Conservation (phyloP, 1,140 invertebrate genomes). For the Calosoma granatense region DNA sequence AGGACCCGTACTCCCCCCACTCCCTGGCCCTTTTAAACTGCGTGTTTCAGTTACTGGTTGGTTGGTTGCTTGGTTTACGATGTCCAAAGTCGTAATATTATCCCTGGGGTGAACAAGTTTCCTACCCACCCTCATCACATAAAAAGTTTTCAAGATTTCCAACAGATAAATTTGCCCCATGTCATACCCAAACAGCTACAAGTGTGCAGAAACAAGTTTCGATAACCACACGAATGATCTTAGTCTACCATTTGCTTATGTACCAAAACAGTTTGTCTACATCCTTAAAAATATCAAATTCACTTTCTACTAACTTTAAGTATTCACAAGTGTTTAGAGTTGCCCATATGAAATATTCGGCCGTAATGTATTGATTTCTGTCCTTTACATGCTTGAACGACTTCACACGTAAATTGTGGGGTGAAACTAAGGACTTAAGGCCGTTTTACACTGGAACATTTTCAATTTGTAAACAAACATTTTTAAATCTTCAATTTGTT, state of each 20-base stretch:
- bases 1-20: too few relatives aligned
- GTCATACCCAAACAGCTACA: constrained; percentile 19
- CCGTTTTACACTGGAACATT: not conserved
- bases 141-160: constrained; percentile 15
- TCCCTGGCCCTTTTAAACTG: too few relatives aligned
- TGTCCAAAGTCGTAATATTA: not conserved
- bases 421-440: constrained; percentile 2
- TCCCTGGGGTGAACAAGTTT: not conserved
- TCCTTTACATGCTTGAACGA: not conserved
- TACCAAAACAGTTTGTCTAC: not conserved
- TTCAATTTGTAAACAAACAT: too few relatives aligned
- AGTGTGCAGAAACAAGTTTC: constrained; percentile 19
- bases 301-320: constrained; percentile 15
- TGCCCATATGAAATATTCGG: not conserved
- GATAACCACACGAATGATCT: too few relatives aligned
- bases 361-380: constrained; percentile 11
- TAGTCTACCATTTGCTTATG: not conserved
- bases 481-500: too few relatives aligned
- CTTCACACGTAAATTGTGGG: constrained; percentile 11
- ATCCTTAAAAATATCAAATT: constrained; percentile 13
- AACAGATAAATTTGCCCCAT: constrained; percentile 19
- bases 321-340: constrained; percentile 17
- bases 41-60: too few relatives aligned
- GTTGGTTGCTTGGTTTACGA: too few relatives aligned
- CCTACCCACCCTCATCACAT: constrained; percentile 15